phyloP scores from a whole-genome alignment of 2,797 vertebrate genomes.

The Prionace glauca region DNA sequence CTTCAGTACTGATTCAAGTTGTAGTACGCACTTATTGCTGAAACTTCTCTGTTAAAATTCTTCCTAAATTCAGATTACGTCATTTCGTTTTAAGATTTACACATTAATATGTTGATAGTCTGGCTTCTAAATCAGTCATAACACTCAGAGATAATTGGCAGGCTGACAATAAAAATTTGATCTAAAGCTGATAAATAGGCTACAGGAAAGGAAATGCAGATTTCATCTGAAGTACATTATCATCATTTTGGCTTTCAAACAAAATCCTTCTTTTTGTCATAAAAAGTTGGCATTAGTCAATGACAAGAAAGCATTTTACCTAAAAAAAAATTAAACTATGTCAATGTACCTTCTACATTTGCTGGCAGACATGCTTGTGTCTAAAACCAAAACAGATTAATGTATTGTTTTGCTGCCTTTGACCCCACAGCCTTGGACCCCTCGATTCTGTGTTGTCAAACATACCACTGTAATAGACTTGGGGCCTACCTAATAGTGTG shows the following conservation, averaged over 20 bases:
- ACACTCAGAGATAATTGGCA: not conserved
- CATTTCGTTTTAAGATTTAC: constrained; percentile 22
- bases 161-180: not conserved
- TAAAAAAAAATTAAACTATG: constrained; percentile 59
- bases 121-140: not conserved
- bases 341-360: constrained; percentile 53
- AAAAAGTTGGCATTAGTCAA: constrained; percentile 6
- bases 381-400: constrained; percentile 70
- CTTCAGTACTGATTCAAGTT: not conserved
- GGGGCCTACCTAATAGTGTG: constrained; percentile 73
- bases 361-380: constrained; percentile 55
- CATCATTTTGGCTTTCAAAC: constrained; percentile 2
- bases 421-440: constrained; percentile 74
- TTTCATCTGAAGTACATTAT: constrained; percentile 4
- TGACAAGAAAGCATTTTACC: constrained; percentile 29
- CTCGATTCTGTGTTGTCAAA: constrained; percentile 73
- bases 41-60: not conserved
- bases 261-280: not conserved
- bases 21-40: not conserved
- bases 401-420: constrained; percentile 80
- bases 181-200: not conserved
- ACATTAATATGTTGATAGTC: not conserved
- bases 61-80: not conserved
- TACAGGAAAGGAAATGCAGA: not conserved
- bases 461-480: constrained; percentile 73